These are phyloP conservation scores for Mayetiola destructor DNA, from an alignment of 2,888 invertebrate genomes.

Conservation along the genomic window DNA sequence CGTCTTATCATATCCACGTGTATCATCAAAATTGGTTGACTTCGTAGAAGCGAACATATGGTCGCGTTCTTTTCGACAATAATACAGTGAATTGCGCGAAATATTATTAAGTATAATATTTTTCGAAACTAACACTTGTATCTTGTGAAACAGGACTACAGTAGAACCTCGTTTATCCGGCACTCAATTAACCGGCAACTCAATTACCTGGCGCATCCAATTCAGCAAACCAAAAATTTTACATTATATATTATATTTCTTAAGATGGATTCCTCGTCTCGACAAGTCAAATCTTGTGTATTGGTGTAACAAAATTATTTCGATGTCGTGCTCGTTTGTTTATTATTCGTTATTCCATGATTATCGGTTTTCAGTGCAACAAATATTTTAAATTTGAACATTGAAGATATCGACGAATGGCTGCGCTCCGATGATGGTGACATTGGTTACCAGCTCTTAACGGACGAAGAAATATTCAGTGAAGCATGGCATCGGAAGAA, in stretches of 20 bases:
- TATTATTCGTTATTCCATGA: not conserved
- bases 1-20: too few species aligned
- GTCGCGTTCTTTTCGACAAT: too few species aligned
- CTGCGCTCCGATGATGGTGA: not conserved
- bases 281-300: not conserved
- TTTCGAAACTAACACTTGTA: too few species aligned
- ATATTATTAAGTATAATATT: too few species aligned
- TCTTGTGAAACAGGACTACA: too few species aligned
- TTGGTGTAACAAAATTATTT: not conserved
- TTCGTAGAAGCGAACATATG: too few species aligned
- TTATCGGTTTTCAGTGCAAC: not conserved
- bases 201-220: not conserved
- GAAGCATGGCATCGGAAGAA: not conserved
- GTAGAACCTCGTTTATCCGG: too few species aligned
- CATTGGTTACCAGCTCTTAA: not conserved
- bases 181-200: not conserved
- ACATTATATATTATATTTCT: not conserved
- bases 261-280: not conserved
- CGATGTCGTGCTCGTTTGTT: not conserved
- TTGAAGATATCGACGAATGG: not conserved
- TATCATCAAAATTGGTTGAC: too few species aligned
- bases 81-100: too few species aligned
- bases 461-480: not conserved
- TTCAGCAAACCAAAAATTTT: not conserved
- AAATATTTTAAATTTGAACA: not conserved